Base-by-base conservation (phyloP, 2,797 vertebrate species). In the Gymnopithys bicolor region DNA sequence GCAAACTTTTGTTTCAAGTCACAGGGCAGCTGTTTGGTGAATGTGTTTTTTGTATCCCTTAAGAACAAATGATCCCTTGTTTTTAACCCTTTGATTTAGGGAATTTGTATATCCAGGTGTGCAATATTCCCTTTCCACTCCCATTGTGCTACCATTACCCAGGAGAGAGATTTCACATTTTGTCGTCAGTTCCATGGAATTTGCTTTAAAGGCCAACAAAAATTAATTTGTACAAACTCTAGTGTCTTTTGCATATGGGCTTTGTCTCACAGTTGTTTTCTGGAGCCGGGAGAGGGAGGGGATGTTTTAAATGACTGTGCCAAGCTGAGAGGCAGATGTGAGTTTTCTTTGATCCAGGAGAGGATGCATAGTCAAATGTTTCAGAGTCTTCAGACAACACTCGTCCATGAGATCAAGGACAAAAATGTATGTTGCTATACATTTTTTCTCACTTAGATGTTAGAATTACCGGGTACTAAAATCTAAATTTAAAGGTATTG, bases 401-500 rank as follows among this genome's bases (percentile, higher is more conserved):
- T 97, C n/a, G 5, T 78, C 76, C 75, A 32, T 39, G 73, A 96
- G 93, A 81, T 95, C 92, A 95, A 96, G 89, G 66, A 86, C 87
- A 85, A 96, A 91, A 87, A 37, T 83, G 27, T 71, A 71, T 70
- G 78, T 92, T 90, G 89, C 33, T 49, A 70, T 90, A 94, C n/a
- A 80, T 51, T 88, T 95, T 90, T 96, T 96, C 94, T 94, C 95
- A 95, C 94, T 96, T 95, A 96, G 89, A 93, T 96, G 58, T 96
- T 95, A 94, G 89, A 97, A 96, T 96, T 96, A 89, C 78, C 13
- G 4, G 80, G 89, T 93, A 96, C 88, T 95, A 96, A 97, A 97
- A 96, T 78, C 66, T 93, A 84, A 90, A 93, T 90, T 90, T 96
- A 91, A 96, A 95, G 90, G 67, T 80, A 90, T 25, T 67, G 53